These are phyloP conservation scores for Cyphomyrus discorhynchus DNA, from an alignment of 2,113 vertebrate genomes.

Conservation along the genomic window DNA sequence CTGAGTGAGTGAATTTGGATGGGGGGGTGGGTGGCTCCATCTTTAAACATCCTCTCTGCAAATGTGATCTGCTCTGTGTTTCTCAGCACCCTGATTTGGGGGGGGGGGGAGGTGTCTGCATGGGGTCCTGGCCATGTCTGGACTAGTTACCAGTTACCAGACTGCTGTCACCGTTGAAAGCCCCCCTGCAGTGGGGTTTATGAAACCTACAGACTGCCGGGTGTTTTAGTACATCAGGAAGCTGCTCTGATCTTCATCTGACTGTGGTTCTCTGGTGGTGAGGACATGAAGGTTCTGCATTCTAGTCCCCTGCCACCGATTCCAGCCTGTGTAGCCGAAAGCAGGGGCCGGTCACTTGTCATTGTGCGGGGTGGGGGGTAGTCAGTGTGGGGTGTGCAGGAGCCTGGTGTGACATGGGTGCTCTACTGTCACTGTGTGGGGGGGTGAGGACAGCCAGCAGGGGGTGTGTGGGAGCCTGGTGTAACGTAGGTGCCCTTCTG, in stretches of 20 bases:
- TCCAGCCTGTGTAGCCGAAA: background rate
- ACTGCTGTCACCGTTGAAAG: background rate
- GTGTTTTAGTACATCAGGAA: background rate
- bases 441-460: too few species aligned
- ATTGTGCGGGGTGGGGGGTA: background rate
- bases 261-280: background rate
- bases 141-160: background rate
- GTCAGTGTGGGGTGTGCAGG: background rate
- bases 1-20: background rate
- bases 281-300: background rate
- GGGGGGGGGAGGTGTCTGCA: background rate
- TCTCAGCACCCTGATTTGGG: background rate
- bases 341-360: background rate
- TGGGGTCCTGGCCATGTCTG: background rate
- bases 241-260: background rate
- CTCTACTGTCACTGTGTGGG: too few species aligned
- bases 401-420: background rate
- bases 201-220: background rate
- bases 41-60: conserved; percentile 8
- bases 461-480: background rate
- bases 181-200: background rate
- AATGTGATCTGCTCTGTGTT: conserved; percentile 18
- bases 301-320: background rate
- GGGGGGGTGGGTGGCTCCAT: background rate
- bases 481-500: background rate